Evolutionary conservation across 2,888 invertebrate species (phyloP).

Genomic region (Marasmarcha lunaedactyla): DNA sequence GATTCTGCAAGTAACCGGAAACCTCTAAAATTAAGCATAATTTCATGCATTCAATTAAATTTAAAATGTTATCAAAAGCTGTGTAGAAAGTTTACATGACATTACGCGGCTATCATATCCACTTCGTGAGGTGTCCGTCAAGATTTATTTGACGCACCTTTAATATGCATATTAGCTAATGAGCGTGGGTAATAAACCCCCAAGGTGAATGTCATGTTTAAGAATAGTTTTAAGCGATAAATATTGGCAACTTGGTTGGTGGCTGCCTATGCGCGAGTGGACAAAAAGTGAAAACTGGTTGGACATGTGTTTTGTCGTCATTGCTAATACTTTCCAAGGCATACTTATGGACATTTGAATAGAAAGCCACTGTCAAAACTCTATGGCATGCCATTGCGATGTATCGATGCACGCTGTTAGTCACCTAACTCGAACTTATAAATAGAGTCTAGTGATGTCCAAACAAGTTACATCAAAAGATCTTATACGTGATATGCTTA

Average conservation of each 20-base stretch:
- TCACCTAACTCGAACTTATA: no score
- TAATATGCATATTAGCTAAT: background rate
- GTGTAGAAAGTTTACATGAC: no score
- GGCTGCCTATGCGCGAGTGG: constrained; percentile 7
- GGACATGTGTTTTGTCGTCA: constrained; percentile 15
- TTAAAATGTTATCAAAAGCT: no score
- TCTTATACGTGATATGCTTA: no score
- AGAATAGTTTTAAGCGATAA: constrained; percentile 10
- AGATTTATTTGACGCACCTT: background rate
- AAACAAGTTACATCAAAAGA: no score
- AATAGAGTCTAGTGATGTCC: no score
- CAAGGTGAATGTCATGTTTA: constrained; percentile 23
- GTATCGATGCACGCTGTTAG: no score
- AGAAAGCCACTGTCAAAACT: constrained; percentile 29
- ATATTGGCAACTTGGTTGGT: background rate
- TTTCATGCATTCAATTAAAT: no score
- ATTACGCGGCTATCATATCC: background rate
- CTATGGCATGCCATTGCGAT: no score
- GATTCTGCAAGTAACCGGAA: no score
- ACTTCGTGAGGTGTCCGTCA: background rate
- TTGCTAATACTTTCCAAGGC: constrained; percentile 41
- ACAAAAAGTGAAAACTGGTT: constrained; percentile 44
- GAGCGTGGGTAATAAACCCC: constrained; percentile 5
- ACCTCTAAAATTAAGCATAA: no score
- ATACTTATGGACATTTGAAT: constrained; percentile 44